These are phyloP conservation scores for Vanessa atalanta DNA, from an alignment of 1,140 invertebrate species.

Conservation along the genomic window DNA sequence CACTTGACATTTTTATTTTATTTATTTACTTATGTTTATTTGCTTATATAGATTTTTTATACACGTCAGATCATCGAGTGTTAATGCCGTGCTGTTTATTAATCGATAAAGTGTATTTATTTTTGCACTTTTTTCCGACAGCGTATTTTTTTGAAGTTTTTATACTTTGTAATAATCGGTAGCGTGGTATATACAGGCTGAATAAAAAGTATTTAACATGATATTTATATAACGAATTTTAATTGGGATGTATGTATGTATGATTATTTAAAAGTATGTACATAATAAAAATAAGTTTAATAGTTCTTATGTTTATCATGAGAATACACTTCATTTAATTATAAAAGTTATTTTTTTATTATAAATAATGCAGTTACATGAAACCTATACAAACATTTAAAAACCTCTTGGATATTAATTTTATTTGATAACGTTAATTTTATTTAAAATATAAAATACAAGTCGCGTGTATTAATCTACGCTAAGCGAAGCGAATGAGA, in stretches of 20 bases:
- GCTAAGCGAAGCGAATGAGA: slow-evolving; percentile 35
- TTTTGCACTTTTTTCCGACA: background rate
- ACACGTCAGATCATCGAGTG: background rate
- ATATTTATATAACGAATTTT: too few species aligned
- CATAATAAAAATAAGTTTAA: too few species aligned
- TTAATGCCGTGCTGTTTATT: background rate
- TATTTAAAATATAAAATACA: slow-evolving; percentile 7
- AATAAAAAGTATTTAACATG: too few species aligned
- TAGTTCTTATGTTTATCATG: too few species aligned
- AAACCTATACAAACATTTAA: too few species aligned
- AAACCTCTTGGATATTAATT: background rate
- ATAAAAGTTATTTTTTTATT: too few species aligned
- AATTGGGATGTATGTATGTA: too few species aligned
- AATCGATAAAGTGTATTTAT: background rate
- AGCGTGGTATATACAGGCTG: too few species aligned
- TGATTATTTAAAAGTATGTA: too few species aligned
- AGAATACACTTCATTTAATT: too few species aligned
- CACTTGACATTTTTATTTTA: slow-evolving; percentile 4
- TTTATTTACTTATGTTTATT: background rate
- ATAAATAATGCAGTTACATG: too few species aligned
- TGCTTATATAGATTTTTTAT: background rate
- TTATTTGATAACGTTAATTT: background rate
- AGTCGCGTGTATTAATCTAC: slow-evolving; percentile 13
- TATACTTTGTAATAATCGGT: background rate
- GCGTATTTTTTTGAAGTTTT: background rate